Conservation (phyloP, 1,140 invertebrate species). For the Triops cancriformis region DNA sequence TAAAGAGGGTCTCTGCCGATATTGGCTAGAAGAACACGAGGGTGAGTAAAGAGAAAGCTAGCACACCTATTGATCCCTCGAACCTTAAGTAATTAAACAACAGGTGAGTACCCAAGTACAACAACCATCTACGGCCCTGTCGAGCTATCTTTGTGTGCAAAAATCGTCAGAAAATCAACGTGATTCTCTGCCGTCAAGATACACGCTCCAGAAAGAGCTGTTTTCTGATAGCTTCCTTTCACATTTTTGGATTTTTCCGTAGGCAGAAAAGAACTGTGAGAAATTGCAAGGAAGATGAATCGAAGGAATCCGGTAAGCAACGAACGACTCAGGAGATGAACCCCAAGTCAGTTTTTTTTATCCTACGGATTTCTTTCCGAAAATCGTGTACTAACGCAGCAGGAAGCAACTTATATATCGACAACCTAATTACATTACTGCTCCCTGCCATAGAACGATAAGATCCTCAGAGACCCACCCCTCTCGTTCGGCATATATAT, state of each 20-base stretch:
- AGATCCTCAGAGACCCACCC: neutral
- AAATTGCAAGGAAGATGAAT: neutral
- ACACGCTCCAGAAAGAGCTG: neutral
- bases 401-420: constrained; percentile 8
- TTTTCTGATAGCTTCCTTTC: neutral
- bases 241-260: neutral
- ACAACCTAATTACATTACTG: constrained; percentile 14
- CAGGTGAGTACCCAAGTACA: neutral
- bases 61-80: neutral
- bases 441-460: constrained; percentile 4
- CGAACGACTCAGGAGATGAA: neutral
- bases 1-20: neutral
- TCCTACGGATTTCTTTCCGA: neutral
- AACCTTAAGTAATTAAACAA: neutral
- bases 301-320: neutral
- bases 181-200: neutral
- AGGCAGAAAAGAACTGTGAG: neutral
- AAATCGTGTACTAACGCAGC: constrained; percentile 1
- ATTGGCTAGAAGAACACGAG: neutral
- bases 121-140: neutral
- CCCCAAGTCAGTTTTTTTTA: neutral
- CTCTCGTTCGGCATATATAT: neutral
- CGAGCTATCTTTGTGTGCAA: neutral
- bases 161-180: neutral
- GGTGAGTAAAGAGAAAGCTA: neutral